These are phyloP conservation scores for Alectura lathami DNA, from an alignment of 2,113 vertebrate species.

Conservation along the genomic window DNA sequence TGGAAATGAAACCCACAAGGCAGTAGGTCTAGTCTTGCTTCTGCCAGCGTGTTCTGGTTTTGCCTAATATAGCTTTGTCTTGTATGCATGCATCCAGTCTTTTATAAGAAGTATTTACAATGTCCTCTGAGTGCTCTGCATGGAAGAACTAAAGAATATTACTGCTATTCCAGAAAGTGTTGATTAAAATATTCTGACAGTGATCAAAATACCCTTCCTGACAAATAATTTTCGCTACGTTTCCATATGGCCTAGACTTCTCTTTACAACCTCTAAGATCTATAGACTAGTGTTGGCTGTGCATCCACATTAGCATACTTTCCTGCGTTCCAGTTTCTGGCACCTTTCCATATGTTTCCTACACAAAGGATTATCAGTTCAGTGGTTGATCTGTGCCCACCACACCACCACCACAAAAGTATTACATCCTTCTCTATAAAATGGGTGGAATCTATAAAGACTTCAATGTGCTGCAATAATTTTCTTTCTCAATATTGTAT, in stretches of 20 bases:
- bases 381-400: background rate
- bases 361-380: background rate
- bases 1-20: background rate
- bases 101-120: background rate
- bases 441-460: background rate
- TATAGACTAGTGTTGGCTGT: background rate
- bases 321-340: background rate
- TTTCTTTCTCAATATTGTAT: background rate
- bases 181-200: background rate
- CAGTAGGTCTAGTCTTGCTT: background rate
- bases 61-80: background rate
- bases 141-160: background rate
- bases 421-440: background rate
- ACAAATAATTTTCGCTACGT: background rate
- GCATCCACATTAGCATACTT: background rate
- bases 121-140: background rate
- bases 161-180: background rate
- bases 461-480: background rate
- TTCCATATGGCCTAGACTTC: background rate
- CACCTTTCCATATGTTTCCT: background rate
- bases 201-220: background rate
- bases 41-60: fast-evolving
- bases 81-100: background rate
- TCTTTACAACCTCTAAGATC: background rate
- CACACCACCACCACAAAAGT: background rate